phyloP scores from a whole-genome alignment of 2,888 invertebrate species.

The Caradrina clavipalpis region DNA sequence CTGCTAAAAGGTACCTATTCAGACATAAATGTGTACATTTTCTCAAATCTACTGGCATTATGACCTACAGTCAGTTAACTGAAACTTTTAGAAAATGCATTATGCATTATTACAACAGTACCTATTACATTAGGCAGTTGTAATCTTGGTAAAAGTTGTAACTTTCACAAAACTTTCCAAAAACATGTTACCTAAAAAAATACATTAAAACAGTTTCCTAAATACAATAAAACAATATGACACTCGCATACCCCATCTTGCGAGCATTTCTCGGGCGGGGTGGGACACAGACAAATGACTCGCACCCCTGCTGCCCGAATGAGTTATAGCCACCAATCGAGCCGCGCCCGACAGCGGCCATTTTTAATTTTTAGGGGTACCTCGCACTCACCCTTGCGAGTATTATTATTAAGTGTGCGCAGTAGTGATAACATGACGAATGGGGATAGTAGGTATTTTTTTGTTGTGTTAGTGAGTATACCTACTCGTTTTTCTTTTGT shows the following conservation, averaged over 20 bases:
- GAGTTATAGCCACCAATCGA: conserved; percentile 89
- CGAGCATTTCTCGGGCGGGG: conserved; percentile 82
- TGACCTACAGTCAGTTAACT: too few species aligned
- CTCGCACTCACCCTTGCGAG: conserved; percentile 82
- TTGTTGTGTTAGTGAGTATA: conserved; percentile 5
- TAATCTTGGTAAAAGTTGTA: too few species aligned
- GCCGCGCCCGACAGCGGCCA: conserved; percentile 86
- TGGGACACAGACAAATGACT: conserved; percentile 88
- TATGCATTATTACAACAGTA: too few species aligned
- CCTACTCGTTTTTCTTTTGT: not conserved
- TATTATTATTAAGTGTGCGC: conserved; percentile 79
- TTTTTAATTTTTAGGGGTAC: conserved; percentile 90
- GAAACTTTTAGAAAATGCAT: not conserved
- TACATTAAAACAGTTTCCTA: conserved; percentile 50
- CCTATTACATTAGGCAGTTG: too few species aligned
- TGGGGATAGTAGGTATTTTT: conserved; percentile 49
- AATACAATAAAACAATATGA: conserved; percentile 78
- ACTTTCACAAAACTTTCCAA: not conserved
- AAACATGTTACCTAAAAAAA: conserved; percentile 30
- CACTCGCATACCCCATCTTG: conserved; percentile 82
- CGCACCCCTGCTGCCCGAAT: conserved; percentile 85
- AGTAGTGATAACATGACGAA: conserved; percentile 67
- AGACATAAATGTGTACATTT: too few species aligned
- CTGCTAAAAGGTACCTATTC: too few species aligned
- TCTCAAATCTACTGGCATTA: too few species aligned